Percentiles rank a stretch among this genome's conserved stretches.
Conservation (phyloP, 2,113 vertebrate species). For the Nannobrachium achirus region DNA sequence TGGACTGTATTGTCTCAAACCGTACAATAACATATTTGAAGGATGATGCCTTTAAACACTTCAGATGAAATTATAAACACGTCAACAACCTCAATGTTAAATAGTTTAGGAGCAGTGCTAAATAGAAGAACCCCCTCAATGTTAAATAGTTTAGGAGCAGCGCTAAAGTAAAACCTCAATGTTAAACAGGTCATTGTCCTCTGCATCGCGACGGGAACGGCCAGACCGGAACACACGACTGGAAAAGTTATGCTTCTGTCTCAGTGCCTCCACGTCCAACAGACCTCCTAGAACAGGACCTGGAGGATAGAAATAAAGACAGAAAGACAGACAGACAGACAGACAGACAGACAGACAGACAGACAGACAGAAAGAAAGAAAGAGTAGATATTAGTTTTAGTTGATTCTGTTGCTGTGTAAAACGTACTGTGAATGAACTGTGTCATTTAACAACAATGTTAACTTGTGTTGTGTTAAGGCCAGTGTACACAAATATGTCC, state of each 20-base stretch:
- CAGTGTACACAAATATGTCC: too few relatives aligned
- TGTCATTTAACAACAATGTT: too few relatives aligned
- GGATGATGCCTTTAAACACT: too few relatives aligned
- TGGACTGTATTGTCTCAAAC: too few relatives aligned
- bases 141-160: slow-evolving; percentile 87
- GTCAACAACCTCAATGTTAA: too few relatives aligned
- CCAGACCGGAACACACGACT: too few relatives aligned
- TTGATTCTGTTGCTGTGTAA: neutral
- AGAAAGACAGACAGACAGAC: neutral
- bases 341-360: slow-evolving; percentile 1
- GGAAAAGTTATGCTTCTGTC: neutral
- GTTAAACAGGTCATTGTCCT: slow-evolving; percentile 85
- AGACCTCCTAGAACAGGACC: slow-evolving; percentile 45
- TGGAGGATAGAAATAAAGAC: slow-evolving; percentile 22
- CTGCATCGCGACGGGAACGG: slow-evolving; percentile 76
- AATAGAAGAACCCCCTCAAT: slow-evolving; percentile 75
- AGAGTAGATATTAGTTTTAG: too few relatives aligned
- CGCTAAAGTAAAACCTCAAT: slow-evolving; percentile 75
- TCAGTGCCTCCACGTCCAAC: slow-evolving; percentile 33
- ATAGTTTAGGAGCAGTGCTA: too few relatives aligned
- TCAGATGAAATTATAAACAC: too few relatives aligned
- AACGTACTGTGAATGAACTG: neutral
- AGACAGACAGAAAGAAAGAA: neutral
- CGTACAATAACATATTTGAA: too few relatives aligned
- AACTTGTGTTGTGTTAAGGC: too few relatives aligned